phyloP scores from a whole-genome alignment of 1,140 invertebrate genomes.

The Periplaneta americana region DNA sequence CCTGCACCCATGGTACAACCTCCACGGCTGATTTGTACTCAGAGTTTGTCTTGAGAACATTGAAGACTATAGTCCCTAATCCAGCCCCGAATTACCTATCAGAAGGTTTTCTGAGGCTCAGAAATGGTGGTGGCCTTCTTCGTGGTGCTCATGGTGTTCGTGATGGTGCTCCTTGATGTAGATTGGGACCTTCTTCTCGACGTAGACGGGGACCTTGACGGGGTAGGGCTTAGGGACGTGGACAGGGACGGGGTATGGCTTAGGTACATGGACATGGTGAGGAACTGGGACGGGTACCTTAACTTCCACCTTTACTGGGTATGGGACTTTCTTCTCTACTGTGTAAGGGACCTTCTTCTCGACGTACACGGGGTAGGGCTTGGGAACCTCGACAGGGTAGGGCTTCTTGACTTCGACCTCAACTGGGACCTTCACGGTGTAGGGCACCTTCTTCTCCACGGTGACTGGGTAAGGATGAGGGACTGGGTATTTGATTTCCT shows the following conservation, averaged over 20 bases:
- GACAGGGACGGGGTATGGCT: conserved; percentile 49
- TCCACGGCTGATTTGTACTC: no score
- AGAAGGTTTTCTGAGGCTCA: neutral
- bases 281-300: conserved; percentile 50
- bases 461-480: conserved; percentile 35
- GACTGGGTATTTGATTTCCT: conserved; percentile 57
- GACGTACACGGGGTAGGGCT: conserved; percentile 34
- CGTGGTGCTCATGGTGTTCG: neutral
- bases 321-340: conserved; percentile 33
- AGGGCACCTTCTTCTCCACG: conserved; percentile 10
- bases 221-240: conserved; percentile 56
- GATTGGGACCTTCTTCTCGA: conserved; percentile 60
- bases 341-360: conserved; percentile 39
- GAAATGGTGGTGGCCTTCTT: neutral
- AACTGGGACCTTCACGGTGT: conserved; percentile 6
- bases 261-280: conserved; percentile 39
- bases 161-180: neutral
- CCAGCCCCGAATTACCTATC: no score
- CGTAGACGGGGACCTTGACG: conserved; percentile 62
- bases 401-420: conserved; percentile 1
- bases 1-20: no score
- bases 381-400: conserved; percentile 15
- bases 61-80: no score
- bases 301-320: conserved; percentile 42
- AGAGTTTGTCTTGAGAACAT: no score